phyloP scores from a whole-genome alignment of 2,113 vertebrate genomes.

The Myocastor coypus region DNA sequence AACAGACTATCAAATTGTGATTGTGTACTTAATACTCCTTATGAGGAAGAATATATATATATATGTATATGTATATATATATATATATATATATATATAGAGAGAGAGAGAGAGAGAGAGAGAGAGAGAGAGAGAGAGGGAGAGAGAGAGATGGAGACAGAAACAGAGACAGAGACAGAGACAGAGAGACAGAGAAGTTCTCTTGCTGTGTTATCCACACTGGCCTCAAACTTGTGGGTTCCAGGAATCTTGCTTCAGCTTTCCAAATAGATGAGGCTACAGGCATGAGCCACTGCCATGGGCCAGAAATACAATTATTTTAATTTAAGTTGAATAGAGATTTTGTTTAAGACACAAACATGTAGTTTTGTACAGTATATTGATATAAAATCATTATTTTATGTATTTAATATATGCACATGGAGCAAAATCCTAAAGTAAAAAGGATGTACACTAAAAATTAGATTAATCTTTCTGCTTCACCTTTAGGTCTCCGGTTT shows the following conservation, averaged over 20 bases:
- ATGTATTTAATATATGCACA: constrained; percentile 10
- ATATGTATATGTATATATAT: neutral
- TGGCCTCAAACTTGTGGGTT: neutral
- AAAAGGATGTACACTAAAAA: constrained; percentile 26
- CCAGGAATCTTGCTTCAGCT: neutral
- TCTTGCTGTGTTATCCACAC: neutral
- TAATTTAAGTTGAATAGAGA: constrained; percentile 24
- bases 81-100: neutral
- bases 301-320: neutral
- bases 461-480: neutral
- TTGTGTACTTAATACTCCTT: neutral
- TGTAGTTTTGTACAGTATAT: constrained; percentile 6
- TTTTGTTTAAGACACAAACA: constrained; percentile 55
- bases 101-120: too few relatives aligned
- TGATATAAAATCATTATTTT: constrained; percentile 55
- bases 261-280: neutral
- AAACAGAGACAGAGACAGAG: neutral
- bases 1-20: neutral
- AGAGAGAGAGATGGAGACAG: neutral
- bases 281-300: neutral
- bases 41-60: constrained; percentile 1
- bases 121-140: neutral
- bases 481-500: neutral
- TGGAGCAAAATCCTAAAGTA: constrained; percentile 51
- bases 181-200: neutral